Percentiles rank a stretch among this genome's conserved stretches.
Conservation (phyloP, 2,797 vertebrate genomes). For the Anguilla megastoma region DNA sequence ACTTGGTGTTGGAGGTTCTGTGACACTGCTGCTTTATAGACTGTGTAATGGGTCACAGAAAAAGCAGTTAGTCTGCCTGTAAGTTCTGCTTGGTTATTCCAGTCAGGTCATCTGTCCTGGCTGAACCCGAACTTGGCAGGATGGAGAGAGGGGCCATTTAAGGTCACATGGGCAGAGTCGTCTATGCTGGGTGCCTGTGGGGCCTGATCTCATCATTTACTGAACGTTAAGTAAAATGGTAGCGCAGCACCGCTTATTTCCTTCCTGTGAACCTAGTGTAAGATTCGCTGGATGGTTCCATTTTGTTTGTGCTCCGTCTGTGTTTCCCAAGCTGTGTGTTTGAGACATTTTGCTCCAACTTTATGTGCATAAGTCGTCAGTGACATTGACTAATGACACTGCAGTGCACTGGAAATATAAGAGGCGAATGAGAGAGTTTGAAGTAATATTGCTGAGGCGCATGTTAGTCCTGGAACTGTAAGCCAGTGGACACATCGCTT, state of each 20-base stretch:
- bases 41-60: not conserved
- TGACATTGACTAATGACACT: not conserved
- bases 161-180: not conserved
- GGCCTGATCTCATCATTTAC: conserved; percentile 4
- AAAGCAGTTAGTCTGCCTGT: not conserved
- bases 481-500: not conserved
- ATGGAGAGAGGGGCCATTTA: not conserved
- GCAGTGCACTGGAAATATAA: conserved; percentile 10
- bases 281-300: not conserved
- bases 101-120: not conserved
- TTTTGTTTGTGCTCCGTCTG: not conserved
- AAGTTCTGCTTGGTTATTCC: conserved; percentile 2
- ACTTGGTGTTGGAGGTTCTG: not conserved
- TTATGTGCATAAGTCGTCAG: not conserved
- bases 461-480: not conserved
- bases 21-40: not conserved
- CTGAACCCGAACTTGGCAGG: not conserved
- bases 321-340: not conserved
- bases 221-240: not conserved
- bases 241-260: not conserved
- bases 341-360: not conserved
- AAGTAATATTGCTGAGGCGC: conserved; percentile 13
- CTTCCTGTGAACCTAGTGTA: not conserved
- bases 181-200: not conserved
- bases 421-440: not conserved